Base-by-base conservation (phyloP, 2,113 vertebrate genomes). In the Pteropus alecto region DNA sequence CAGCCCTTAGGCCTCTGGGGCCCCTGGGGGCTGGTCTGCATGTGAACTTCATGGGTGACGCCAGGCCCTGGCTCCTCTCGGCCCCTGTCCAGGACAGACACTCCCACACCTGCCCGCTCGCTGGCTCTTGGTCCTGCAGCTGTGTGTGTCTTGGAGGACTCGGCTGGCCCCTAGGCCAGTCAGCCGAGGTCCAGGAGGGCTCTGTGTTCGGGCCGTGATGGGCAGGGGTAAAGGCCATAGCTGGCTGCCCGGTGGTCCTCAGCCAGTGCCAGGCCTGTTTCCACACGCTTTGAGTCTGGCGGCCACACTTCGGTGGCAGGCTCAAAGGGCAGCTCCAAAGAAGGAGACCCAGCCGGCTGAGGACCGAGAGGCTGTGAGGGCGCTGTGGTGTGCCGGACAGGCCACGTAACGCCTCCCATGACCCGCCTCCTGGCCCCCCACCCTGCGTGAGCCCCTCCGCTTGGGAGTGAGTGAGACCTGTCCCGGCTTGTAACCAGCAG, bases 141-240 rank as follows among this genome's bases (percentile, higher is more conserved):
- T 24, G 18, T 9, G 6, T 14, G 33, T 28, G 21, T 54, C 83
- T 38, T 2, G 2, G 67, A 48, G 41, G 56, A 4, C 21, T 16
- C 8, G 1, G 56, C 46, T 91, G 30, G 22, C 26, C 7, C 15
- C 6, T 8, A 0, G 4, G 38, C 33, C 51, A 0, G 12, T 30
- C 6, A 1, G 1, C 68, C 0, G 0, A 0, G 1, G 30, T 14
- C 58, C 21, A 14, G 67, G 68, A 33, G 19, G n/a, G 22, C n/a
- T 19, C 33, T 5, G 9, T 2, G 28, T 8, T n/a, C 28, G 9
- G 46, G 63, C n/a, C 1, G 1, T 12, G 33, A n/a, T 9, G 6
- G 41, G 7, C 1, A 19, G 15, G 26, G 5, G 14, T 11, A 41
- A 38, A 79, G 41, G n/a, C 84, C 84, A 30, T 30, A 5, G 65